A percentile compares a stretch with the other conserved stretches of the same genome.
These are phyloP conservation scores for Trogon melanurus DNA, from an alignment of 2,113 vertebrate genomes.

Conservation along the genomic window DNA sequence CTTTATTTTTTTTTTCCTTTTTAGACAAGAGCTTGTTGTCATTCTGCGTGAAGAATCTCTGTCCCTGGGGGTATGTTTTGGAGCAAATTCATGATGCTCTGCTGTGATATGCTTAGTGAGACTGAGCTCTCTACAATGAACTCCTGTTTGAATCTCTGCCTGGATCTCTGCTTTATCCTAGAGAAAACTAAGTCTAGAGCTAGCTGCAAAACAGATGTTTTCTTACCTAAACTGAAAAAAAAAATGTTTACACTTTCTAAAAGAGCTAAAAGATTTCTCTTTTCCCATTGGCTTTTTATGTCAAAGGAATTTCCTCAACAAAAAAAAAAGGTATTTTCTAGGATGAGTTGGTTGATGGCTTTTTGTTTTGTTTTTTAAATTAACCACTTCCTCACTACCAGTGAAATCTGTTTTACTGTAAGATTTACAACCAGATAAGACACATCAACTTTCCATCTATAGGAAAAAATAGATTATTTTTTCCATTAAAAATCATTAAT, in stretches of 20 bases:
- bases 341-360: neutral
- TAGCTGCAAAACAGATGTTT: neutral
- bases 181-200: neutral
- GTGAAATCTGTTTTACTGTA: neutral
- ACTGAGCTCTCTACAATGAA: neutral
- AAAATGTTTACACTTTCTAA: neutral
- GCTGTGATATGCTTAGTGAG: neutral
- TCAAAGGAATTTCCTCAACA: neutral
- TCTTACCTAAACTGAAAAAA: neutral
- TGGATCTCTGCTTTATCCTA: neutral
- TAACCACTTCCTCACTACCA: neutral
- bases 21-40: neutral
- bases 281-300: neutral
- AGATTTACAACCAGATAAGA: neutral
- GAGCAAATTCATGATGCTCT: neutral
- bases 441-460: neutral
- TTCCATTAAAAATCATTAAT: neutral
- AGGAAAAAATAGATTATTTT: neutral
- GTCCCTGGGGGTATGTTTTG: neutral
- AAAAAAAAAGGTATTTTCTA: neutral
- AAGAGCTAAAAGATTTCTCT: neutral
- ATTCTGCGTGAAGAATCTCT: neutral
- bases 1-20: too few species aligned
- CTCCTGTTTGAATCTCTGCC: neutral
- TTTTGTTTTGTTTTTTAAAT: neutral